Percentiles rank a stretch among this genome's conserved stretches.
Conservation (phyloP, 1,140 invertebrate species). For the Hypothenemus hampei region DNA sequence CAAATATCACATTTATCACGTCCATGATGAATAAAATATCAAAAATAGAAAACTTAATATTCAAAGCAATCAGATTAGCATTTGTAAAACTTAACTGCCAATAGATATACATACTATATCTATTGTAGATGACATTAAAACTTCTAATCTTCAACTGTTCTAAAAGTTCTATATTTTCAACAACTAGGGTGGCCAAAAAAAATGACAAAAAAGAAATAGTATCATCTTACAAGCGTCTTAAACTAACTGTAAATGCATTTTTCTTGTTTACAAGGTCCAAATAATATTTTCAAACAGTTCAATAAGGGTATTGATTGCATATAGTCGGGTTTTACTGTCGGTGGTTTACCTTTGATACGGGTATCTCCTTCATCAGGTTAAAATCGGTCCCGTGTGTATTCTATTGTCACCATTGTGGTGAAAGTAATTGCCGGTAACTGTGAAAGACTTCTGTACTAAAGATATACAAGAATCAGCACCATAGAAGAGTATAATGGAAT, state of each 20-base stretch:
- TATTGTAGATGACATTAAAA: too few relatives aligned
- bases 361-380: conserved; percentile 19
- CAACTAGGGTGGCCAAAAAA: conserved; percentile 17
- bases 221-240: conserved; percentile 5
- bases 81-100: too few relatives aligned
- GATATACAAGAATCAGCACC: neutral
- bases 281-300: conserved; percentile 11
- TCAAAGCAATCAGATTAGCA: too few relatives aligned
- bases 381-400: conserved; percentile 12
- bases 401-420: conserved; percentile 12
- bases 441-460: conserved; percentile 11
- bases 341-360: conserved; percentile 16
- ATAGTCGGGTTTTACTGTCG: conserved; percentile 3
- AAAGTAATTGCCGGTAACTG: conserved; percentile 16
- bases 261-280: neutral
- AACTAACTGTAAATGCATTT: conserved; percentile 5
- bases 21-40: too few relatives aligned
- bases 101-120: too few relatives aligned
- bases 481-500: neutral
- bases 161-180: too few relatives aligned
- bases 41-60: too few relatives aligned
- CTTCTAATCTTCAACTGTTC: too few relatives aligned
- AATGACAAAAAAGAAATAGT: too few relatives aligned
- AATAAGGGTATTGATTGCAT: conserved; percentile 18
- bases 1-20: too few relatives aligned